Base-by-base conservation (phyloP, 2,113 vertebrate genomes). In the Pelodiscus sinensis region DNA sequence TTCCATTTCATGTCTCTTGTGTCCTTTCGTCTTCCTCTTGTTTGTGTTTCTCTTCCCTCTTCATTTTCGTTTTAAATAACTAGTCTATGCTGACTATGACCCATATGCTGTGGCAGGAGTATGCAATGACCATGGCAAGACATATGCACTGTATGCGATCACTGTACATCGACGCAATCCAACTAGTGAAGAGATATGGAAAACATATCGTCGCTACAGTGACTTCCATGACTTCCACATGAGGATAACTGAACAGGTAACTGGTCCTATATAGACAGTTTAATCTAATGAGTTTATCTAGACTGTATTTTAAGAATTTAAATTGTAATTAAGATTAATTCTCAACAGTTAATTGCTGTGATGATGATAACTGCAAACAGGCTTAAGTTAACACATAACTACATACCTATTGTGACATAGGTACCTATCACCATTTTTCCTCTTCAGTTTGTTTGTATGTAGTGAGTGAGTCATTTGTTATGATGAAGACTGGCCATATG, bases 171-270 rank as follows among this genome's bases (percentile, higher is more conserved):
- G 99, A 88, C 98, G 98, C 89, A 98, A 79, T 75, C 91, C 97
- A 0, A 99, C 98, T 68, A 98, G 98, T 0, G 99, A 99, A 89
- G 99, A 99, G 94, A 98, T 97, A 82, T 99, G 99, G 99, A 99
- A 99, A 96, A 99, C 99, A 0, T 99, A 99, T 86, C 99, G 99
- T 18, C 99, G 99, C 68, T 99, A 99, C 88, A 99, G 99, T 8
- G 99, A 99, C 98, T 99, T 99, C 95, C 99, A 99, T 44, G 99
- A 99, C 97, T 99, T 99, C 79, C 99, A 99, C 90, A 99, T 99
- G 99, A 99, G 99, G 96, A 99, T 99, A 98, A 99, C 98, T 2
- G 99, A 99, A 88, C 99, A 99, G 99, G 99, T 99, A 97, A 93
- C 77, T 27, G 24, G 7, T 4, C 19, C 31, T 50, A 0, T 5